Conservation (phyloP, 1,140 invertebrate genomes). For the Thaumetopoea pityocampa region DNA sequence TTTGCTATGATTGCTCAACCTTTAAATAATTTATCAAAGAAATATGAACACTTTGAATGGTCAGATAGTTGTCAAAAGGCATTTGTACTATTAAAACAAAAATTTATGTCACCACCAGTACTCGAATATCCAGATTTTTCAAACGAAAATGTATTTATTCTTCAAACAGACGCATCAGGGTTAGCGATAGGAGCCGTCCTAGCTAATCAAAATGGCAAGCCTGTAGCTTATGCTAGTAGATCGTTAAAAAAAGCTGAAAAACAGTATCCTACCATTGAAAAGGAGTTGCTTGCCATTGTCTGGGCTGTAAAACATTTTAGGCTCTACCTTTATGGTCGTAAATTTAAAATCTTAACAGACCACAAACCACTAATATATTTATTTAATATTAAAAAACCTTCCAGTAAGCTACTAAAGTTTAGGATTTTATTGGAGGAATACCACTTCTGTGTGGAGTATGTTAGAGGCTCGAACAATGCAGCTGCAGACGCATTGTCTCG, state of each 20-base stretch:
- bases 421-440: conserved; percentile 1
- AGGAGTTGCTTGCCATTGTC: conserved; percentile 75
- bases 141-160: conserved; percentile 35
- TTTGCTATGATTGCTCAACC: conserved; percentile 45
- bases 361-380: conserved; percentile 41
- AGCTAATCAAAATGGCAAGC: conserved; percentile 44
- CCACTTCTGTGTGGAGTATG: conserved; percentile 40
- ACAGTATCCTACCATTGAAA: conserved; percentile 60
- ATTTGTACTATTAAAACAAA: conserved; percentile 35
- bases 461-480: conserved; percentile 28
- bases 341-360: conserved; percentile 55
- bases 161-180: conserved; percentile 44
- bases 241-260: conserved; percentile 59
- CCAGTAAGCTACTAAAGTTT: conserved; percentile 26
- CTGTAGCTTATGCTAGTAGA: too few species aligned
- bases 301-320: conserved; percentile 64
- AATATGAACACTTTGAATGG: conserved; percentile 35
- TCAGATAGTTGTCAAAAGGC: conserved; percentile 24
- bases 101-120: conserved; percentile 23
- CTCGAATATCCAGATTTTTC: conserved; percentile 38
- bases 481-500: conserved; percentile 26
- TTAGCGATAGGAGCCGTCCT: conserved; percentile 42
- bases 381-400: conserved; percentile 20
- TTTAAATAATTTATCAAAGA: conserved; percentile 42
- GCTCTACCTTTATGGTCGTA: conserved; percentile 48